Evolutionary conservation across 2,113 vertebrate species (phyloP), one percentile per base, ranked within the genome.

Genomic region (Colinus virginianus): DNA sequence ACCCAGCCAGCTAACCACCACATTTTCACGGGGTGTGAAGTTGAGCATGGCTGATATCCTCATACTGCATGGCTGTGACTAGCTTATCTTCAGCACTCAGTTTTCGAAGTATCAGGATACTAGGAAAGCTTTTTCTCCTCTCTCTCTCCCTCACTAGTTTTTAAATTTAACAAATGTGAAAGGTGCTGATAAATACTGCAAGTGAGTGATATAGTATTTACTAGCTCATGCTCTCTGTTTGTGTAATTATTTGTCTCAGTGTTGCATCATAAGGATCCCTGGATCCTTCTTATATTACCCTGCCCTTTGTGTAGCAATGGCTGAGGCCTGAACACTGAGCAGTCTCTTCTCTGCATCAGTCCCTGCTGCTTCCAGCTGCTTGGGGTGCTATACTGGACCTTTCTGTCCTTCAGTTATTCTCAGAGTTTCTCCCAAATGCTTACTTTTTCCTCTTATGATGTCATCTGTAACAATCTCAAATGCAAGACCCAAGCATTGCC

Each of bases 111-210:
- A 91, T 25, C 67, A 78, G 93, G 87, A 77, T 96, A 89, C 84
- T 59, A 70, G 81, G 95, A 93, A 96, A 90, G 75, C 20, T 63
- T 32, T 42, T 19, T 4, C 4, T 11, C 10, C 26, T 45, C 32
- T 49, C 22, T 53, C 56, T 66, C 67, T 59, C 18, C 26, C 16
- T 94, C 64, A 43, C 48, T 90, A 56, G 32, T 94, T 94, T 96
- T 83, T 70, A 56, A 72, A 78, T 90, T 83, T 12, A 86, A 74
- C 43, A 83, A 95, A 86, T 90, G 90, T 96, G 94, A 96, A 95
- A 91, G 42, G 59, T 85, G 32, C 78, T 85, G 94, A 96, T 96
- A 96, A 96, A 61, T 45, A 61, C 95, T 94, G 92, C 75, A 74
- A 89, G 89, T n/a, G 63, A 82, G 38, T 10, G 94, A 96, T 91